Base-by-base conservation (phyloP, 2,113 vertebrate species). In the Osmerus mordax region DNA sequence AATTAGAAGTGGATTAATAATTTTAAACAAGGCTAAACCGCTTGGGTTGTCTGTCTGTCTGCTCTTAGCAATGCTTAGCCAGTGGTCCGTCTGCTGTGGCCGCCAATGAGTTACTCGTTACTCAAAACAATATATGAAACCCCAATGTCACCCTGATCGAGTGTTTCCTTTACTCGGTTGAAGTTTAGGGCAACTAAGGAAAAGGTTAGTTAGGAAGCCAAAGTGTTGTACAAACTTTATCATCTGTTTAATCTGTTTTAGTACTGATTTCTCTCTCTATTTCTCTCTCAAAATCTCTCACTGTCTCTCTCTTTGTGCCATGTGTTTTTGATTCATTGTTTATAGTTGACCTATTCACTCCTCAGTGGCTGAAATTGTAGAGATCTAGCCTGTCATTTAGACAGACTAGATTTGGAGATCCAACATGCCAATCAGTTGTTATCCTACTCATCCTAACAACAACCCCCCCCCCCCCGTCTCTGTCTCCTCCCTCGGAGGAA, bases 11-110 rank as follows among this genome's bases (percentile, higher is more conserved):
- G 90, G 91, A 92, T 92, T 92, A 91, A 91, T 92, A 90, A 90
- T 91, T 91, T 90, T 89, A 90, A 92, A 92, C 89, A 92, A 91
- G 88, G 89, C 89, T 91, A 92, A 92, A 92, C 88, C 88, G 91
- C 85, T 90, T 86, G 87, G 85, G 83, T 83, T 89, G 87, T 91
- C 89, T 87, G 87, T 90, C 84, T 88, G 89, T 92, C 90, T 90
- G 89, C 84, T 69, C 56, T 70, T 28, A 83, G 82, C 87, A 77
- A 83, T 88, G 83, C 87, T 92, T 89, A 90, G 86, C 88, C 86
- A 90, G 75, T 84, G 72, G 83, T 86, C 85, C 78, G 88, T 92
- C 89, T 89, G 86, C 89, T 87, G 28, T 61, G 47, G 14, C 53
- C 74, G 71, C 79, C 79, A 87, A 36, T 53, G 13, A 16, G 3